A percentile compares a stretch with the other conserved stretches of the same genome.
These are phyloP conservation scores for Alexandromys fortis DNA, from an alignment of 2,113 vertebrate genomes.

Conservation along the genomic window DNA sequence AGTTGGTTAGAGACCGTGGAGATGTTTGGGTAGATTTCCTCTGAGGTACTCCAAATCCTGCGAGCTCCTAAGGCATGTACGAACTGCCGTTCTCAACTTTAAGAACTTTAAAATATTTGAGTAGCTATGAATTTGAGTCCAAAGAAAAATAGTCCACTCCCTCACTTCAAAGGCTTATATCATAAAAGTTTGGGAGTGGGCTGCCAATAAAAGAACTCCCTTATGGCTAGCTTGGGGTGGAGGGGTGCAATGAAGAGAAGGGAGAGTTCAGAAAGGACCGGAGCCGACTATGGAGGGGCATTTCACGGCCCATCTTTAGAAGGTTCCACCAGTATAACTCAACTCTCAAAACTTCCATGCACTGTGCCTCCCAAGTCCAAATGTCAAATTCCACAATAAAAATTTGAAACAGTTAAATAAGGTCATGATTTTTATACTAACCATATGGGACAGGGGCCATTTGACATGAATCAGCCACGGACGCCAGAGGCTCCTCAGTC, in stretches of 20 bases:
- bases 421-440: not conserved
- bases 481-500: not conserved
- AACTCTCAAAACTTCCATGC: not conserved
- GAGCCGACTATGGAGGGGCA: not conserved
- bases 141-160: not conserved
- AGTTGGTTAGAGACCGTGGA: not conserved
- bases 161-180: not conserved
- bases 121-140: not conserved
- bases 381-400: not conserved
- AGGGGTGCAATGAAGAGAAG: not conserved
- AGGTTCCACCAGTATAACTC: not conserved
- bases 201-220: not conserved
- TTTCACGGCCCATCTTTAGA: not conserved
- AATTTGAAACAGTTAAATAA: not conserved
- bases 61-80: not conserved
- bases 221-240: not conserved
- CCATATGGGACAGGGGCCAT: not conserved
- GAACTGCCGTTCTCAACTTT: not conserved
- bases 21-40: not conserved
- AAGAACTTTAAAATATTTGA: conserved; percentile 9
- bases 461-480: not conserved
- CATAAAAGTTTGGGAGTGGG: not conserved
- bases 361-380: not conserved
- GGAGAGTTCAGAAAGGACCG: not conserved
- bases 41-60: not conserved